These are phyloP conservation scores for Myiotriccus ornatus DNA, from an alignment of 2,797 vertebrate species.

Conservation along the genomic window DNA sequence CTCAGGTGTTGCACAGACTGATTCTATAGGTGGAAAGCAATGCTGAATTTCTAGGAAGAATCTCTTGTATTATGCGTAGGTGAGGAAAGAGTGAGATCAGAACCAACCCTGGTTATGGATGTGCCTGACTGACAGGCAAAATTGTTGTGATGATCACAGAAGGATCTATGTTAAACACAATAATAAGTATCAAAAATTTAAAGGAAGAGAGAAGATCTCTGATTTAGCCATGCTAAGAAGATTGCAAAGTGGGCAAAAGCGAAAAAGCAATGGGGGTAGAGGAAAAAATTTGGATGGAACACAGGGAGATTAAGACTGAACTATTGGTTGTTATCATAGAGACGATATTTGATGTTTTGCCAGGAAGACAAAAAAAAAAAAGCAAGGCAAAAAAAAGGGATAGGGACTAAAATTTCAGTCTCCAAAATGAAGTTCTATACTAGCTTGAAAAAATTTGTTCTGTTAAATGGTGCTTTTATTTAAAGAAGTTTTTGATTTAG, in stretches of 20 bases:
- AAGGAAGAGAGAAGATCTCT: not conserved
- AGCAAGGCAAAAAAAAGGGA: not conserved
- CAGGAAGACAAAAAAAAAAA: too few relatives aligned
- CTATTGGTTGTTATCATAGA: not conserved
- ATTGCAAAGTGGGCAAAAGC: not conserved
- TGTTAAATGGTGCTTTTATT: not conserved
- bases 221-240: not conserved
- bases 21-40: not conserved
- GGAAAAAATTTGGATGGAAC: not conserved
- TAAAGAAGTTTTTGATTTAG: not conserved
- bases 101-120: not conserved
- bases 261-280: not conserved
- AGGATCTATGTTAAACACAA: not conserved
- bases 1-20: not conserved
- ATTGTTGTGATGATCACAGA: not conserved
- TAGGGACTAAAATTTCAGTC: not conserved
- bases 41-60: not conserved
- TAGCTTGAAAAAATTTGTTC: not conserved
- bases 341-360: not conserved
- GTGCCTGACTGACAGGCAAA: not conserved
- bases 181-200: not conserved
- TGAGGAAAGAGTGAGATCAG: not conserved
- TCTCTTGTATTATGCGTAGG: not conserved
- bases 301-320: not conserved
- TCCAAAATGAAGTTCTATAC: not conserved